Base-by-base conservation (phyloP, 2,888 invertebrate species). In the Gastrophysa polygoni region DNA sequence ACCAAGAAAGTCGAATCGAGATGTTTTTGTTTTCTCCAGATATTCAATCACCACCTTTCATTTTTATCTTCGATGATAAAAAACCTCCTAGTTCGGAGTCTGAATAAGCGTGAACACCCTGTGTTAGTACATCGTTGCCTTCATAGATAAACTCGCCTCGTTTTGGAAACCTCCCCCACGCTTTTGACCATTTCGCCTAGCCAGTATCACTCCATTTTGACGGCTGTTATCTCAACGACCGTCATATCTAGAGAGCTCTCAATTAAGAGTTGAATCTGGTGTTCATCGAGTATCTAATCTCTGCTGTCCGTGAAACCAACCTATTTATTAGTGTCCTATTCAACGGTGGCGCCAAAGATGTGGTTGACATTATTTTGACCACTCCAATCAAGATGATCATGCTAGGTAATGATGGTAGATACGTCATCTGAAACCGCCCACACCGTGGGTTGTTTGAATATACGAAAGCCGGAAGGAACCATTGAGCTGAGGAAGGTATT, bases 211-310 rank as follows among this genome's bases (percentile, higher is more conserved):
- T 24, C 6, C 56, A 47, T 66, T 65, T 67, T 71, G 70, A 70
- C 69, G 62, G 64, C 64, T 68, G 68, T 71, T 73, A 73, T 71
- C 71, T 72, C 68, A 69, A 71, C 68, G 67, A 68, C 71, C 71
- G 72, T 72, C 71, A 67, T 68, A 70, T 71, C 69, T 71, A 62
- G 63, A 69, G 55, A 54, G 57, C 63, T 62, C 32, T 73, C 72
- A 71, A 73, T 71, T 71, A 73, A 73, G 64, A 58, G 38, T 29
- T 14, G 55, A 46, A 48, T 56, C 47, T 44, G 55, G 56, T 59
- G 59, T 63, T 48, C 51, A 52, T 47, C 57, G 28, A 58, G 43
- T 62, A 59, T 67, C 56, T 64, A 63, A 64, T 62, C 62, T 64
- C 24, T 24, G 55, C 59, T 64, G 64, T 61, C 54, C 49, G 48